These are phyloP conservation scores for Panthera leo DNA, from an alignment of 2,113 vertebrate species.

Conservation along the genomic window DNA sequence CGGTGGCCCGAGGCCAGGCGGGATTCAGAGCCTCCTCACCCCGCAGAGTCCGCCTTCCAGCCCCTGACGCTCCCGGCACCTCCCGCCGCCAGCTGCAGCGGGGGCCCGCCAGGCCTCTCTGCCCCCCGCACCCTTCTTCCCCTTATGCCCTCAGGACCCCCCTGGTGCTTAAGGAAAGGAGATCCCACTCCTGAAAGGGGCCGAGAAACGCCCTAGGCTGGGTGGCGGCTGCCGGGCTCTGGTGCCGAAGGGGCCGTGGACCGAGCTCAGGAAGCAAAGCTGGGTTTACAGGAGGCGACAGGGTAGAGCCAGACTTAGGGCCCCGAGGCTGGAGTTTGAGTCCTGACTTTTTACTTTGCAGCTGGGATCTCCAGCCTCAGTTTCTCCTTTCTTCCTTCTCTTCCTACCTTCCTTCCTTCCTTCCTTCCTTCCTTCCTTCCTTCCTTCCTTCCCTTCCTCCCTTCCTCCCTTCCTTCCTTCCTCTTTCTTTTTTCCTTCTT, in stretches of 20 bases:
- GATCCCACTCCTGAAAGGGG: background rate
- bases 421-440: no score
- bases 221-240: background rate
- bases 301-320: background rate
- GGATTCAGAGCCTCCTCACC: background rate
- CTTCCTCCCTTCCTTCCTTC: no score
- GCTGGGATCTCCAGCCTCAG: background rate
- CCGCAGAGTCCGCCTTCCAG: no score
- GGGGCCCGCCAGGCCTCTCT: background rate
- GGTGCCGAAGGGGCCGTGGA: background rate
- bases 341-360: background rate
- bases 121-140: background rate
- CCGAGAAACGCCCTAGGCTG: background rate
- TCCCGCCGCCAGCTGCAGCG: background rate
- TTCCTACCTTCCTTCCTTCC: no score
- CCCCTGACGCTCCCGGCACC: background rate
- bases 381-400: background rate
- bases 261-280: background rate
- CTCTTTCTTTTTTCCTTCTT: no score
- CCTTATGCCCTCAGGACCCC: background rate
- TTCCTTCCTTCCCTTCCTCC: no score
- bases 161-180: background rate
- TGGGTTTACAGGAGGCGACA: background rate
- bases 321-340: background rate
- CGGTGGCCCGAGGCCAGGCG: fast-evolving